Evolutionary conservation across 2,797 vertebrate genomes (phyloP).

Genomic region (Valencia hispanica): DNA sequence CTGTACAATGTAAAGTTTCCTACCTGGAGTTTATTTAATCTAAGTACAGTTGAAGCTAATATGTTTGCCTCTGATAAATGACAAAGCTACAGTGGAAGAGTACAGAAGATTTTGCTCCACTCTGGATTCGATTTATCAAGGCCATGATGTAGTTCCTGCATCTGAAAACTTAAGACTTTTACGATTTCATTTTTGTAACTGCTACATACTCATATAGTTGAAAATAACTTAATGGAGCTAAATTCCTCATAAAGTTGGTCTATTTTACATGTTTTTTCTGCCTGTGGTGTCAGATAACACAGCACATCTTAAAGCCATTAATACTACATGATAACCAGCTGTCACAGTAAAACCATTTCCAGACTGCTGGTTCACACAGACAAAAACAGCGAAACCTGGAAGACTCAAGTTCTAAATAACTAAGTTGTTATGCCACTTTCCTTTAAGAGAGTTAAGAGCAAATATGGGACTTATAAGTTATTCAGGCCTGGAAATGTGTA

Average conservation of each 20-base stretch:
- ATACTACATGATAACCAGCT: neutral
- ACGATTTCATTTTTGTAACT: neutral
- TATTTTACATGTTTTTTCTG: neutral
- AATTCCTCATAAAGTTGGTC: neutral
- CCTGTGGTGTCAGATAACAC: constrained; percentile 1
- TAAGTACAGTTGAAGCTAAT: neutral
- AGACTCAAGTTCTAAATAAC: no score
- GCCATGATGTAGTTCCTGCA: no score
- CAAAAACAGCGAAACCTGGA: neutral
- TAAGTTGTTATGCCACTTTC: no score
- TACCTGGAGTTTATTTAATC: no score
- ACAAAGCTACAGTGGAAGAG: neutral
- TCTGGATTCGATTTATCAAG: neutral
- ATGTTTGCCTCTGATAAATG: neutral
- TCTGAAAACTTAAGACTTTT: no score
- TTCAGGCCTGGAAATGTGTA: neutral
- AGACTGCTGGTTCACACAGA: neutral
- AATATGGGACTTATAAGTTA: no score
- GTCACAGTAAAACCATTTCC: neutral
- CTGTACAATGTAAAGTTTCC: neutral
- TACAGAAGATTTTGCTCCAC: neutral
- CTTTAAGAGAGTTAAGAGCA: neutral
- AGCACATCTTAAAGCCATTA: neutral
- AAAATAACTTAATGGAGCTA: no score
- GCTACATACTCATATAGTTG: neutral